Evolutionary conservation across 1,140 invertebrate genomes (phyloP), one percentile per base, ranked within the genome.

Genomic region (Lethrus apterus): DNA sequence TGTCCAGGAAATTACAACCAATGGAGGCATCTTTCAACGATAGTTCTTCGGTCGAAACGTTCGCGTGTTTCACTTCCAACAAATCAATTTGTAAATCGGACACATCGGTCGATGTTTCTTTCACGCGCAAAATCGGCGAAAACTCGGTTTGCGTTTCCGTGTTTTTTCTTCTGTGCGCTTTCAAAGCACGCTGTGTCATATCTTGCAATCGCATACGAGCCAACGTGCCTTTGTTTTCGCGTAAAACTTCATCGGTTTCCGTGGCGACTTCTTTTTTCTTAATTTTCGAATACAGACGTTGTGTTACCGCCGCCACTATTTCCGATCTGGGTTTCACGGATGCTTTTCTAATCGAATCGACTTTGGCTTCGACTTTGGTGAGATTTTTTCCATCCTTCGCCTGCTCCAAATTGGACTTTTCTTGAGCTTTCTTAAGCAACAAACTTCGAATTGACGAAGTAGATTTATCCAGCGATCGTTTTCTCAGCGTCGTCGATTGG

Each of bases 251-350:
- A 29, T 53, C 52, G n/a, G 63, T 60, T 36, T 66, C 63, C 10
- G 66, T 66, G 13, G 56, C 63, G 20, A 72, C 72, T 45, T 81
- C 79, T 44, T 71, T 69, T 35, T 70, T 73, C 57, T 79, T 81
- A 19, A 73, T 66, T 51, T 61, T 63, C 49, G 73, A 75, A 57
- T 82, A 83, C n/a, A 82, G 61, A 48, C 81, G 68, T 55, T 78
- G 73, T 0, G 81, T 83, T 1, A 83, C 81, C 0, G 79, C 79
- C 8, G 79, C 79, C 10, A 83, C 77, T 31, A 82, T 81, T 61
- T 81, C 77, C 3, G 79, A 74, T 55, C 79, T 40, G 9, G 60
- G 57, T 47, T 59, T 58, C 0, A 36, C 15, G 8, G 35, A n/a
- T 3, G 40, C 13, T 43, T 51, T 58, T 32, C 54, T 49, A 9